These are phyloP conservation scores for Pollimyrus isidori DNA, from an alignment of 2,113 vertebrate genomes.

Conservation along the genomic window DNA sequence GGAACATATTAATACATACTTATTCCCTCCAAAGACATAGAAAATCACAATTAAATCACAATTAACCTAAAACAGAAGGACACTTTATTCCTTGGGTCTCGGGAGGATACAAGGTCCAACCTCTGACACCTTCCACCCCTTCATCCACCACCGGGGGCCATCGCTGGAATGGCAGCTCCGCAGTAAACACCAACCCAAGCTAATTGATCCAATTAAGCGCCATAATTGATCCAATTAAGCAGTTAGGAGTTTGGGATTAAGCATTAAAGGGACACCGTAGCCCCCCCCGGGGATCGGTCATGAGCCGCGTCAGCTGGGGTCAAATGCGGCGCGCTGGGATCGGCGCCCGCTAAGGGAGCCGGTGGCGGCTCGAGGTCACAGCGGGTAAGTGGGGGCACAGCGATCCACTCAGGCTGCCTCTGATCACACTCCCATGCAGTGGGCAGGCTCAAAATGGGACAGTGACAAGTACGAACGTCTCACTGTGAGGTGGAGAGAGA, in stretches of 20 bases:
- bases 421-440: neutral
- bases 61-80: too few relatives aligned
- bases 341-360: neutral
- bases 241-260: slow-evolving; percentile 10
- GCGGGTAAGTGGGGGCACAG: neutral
- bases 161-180: neutral
- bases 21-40: too few relatives aligned
- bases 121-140: neutral
- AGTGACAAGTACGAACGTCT: neutral
- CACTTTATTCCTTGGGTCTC: too few relatives aligned
- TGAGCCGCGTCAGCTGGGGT: neutral
- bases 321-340: neutral
- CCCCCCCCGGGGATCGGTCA: neutral
- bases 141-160: neutral
- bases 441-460: neutral
- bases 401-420: neutral
- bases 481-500: neutral
- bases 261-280: neutral
- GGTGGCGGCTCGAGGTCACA: neutral
- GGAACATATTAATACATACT: too few relatives aligned
- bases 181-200: neutral
- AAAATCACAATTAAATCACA: too few relatives aligned
- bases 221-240: slow-evolving; percentile 14
- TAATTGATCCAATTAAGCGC: slow-evolving; percentile 15
- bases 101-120: too few relatives aligned